A percentile compares a stretch with the other conserved stretches of the same genome.
Evolutionary conservation across 1,140 invertebrate species (phyloP).

Genomic region (Heliconius eleuchia): DNA sequence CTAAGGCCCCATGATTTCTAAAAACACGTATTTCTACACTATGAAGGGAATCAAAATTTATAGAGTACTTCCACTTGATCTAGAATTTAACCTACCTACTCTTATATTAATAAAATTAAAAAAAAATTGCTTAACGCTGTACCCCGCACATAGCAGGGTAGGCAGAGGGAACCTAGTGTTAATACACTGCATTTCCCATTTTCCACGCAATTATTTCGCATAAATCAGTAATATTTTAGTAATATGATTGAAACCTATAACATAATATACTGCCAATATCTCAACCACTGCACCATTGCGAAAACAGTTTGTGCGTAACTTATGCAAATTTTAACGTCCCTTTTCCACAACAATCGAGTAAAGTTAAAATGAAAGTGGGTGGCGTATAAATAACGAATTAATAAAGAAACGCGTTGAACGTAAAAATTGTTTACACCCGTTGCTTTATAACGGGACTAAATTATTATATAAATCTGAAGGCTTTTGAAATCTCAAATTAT

Average conservation of each 20-base stretch:
- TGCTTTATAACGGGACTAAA: slow-evolving; percentile 20
- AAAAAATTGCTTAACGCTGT: too few species aligned
- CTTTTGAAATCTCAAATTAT: background rate
- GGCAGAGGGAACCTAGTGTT: too few species aligned
- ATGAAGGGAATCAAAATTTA: too few species aligned
- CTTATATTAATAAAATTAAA: too few species aligned
- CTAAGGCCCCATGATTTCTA: too few species aligned
- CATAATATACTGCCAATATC: background rate
- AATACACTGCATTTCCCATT: too few species aligned
- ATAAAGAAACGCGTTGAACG: slow-evolving; percentile 38
- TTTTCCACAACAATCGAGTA: background rate
- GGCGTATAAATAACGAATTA: slow-evolving; percentile 24
- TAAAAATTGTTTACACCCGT: slow-evolving; percentile 34
- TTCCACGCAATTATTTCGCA: too few species aligned
- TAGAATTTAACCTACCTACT: too few species aligned
- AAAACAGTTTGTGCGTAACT: background rate
- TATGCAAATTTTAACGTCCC: background rate
- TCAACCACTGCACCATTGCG: background rate
- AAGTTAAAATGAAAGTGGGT: background rate
- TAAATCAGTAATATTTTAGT: too few species aligned
- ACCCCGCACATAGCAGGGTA: too few species aligned
- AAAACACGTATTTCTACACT: too few species aligned
- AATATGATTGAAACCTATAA: background rate
- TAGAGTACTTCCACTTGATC: too few species aligned
- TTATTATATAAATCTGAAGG: slow-evolving; percentile 12